Evolutionary conservation across 2,888 invertebrate species (phyloP), one percentile per base, ranked within the genome.

Genomic region (Pseudanteris insignis): DNA sequence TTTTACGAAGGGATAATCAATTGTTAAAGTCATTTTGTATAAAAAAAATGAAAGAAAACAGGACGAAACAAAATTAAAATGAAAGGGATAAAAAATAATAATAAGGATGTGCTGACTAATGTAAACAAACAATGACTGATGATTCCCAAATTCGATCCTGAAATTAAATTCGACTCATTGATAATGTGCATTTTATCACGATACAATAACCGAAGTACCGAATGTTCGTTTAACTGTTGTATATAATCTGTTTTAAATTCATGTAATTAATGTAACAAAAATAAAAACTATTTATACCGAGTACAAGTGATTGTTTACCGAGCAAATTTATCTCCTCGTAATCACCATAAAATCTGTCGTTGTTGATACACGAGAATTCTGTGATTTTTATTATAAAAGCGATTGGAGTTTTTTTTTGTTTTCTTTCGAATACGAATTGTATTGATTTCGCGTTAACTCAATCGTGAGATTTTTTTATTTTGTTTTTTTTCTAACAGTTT

Each of bases 221-320:
- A 53, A 34, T 26, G 40, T 59, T 53, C 46, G 41, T 60, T 53
- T 47, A 53, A 26, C 41, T 60, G 46, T 59, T 59, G 59, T 59
- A 59, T 47, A 59, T 59, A 59, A 59, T 59, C 51, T 53, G 50
- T 58, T 58, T 46, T 58, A 3, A 53, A 47, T 59, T 51, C 47
- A 53, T 59, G 59, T 59, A 59, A 59, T 59, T 59, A 59, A 59
- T 59, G 59, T 59, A 59, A 51, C 47, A 59, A 59, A 54, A 59
- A 59, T 59, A 59, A 51, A 59, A 59, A 46, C 46, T 59, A 59
- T 59, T 59, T 59, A 59, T 59, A 59, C 36, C 51, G 51, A 53
- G 34, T 46, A 38, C 11, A 58, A 41, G 41, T 7, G 41, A 48
- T 46, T 51, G 37, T 60, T 48, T 61, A 24, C 21, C 28, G 46